Base-by-base conservation (phyloP, 35 echinoderm and acorn worm species). In the Ophioderma brevispina region DNA sequence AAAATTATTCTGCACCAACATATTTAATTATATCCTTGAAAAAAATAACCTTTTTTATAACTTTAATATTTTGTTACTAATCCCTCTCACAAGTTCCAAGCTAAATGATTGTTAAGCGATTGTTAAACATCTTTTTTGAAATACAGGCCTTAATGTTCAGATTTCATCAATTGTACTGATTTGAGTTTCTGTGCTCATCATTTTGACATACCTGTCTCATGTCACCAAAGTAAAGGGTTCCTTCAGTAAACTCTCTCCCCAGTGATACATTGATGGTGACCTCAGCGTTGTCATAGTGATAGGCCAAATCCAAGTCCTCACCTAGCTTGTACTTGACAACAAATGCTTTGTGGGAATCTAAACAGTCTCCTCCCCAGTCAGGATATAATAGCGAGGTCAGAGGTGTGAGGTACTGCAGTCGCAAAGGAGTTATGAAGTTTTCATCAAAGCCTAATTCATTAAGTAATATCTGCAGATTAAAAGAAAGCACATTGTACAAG, bases 201-300 rank as follows among this genome's bases (percentile, higher is more conserved):
- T n/a, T n/a, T n/a, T n/a, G n/a, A 64, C 85, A 32, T 87, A 98
- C 96, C 78, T 84, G 78, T 87, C 93, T 92, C 96, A 98, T 98
- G 38, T 95, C 93, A 52, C 96, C 93, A 93, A 98, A 98, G 79
- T 93, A 98, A 6, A 98, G 85, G 0, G 87, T 78, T 21, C 96
- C 96, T 21, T 95, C 93, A 42, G 33, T 87, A 64, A 98, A 98
- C 75, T 98, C 93, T 43, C 85, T 98, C 8, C 93, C 93, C 38
- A 98, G 85, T n/a, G 86, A 89, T 31, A 98, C 90, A 76, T 98
- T 98, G n/a, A 98, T 40, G 0, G 96, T 98, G 37, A 98, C 93
- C 81, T 98, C 96, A 64, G 96, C 90, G 36, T 98, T 98, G 84
- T 98, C 96, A 91, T 93, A 98, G 81, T 98, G 96, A 78, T 95